A percentile compares a stretch with the other conserved stretches of the same genome.
These are phyloP conservation scores for Oligia strigilis DNA, from an alignment of 2,888 invertebrate genomes.

Conservation along the genomic window DNA sequence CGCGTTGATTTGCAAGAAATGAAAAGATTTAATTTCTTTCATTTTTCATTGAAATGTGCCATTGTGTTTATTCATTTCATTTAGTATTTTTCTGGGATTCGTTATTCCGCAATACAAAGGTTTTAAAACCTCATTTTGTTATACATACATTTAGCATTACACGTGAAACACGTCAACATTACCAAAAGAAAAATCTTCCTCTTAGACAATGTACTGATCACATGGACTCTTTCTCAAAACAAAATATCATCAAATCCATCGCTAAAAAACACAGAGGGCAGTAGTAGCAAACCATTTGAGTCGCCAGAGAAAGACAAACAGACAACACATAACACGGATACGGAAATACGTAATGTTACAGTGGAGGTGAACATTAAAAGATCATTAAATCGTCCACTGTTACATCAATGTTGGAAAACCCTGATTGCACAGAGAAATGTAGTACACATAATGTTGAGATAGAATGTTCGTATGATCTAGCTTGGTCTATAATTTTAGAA, in stretches of 20 bases:
- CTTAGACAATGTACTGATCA: background rate
- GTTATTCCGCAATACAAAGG: background rate
- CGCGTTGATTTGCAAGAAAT: background rate
- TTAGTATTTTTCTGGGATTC: background rate
- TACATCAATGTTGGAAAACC: slow-evolving; percentile 45
- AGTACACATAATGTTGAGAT: slow-evolving; percentile 30
- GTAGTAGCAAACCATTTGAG: background rate
- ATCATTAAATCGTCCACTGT: slow-evolving; percentile 47
- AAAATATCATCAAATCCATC: background rate
- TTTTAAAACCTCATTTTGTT: background rate
- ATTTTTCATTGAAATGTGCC: background rate
- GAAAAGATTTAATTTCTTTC: background rate
- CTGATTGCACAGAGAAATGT: slow-evolving; percentile 40
- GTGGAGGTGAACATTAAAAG: slow-evolving; percentile 47
- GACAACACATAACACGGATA: slow-evolving; percentile 40
- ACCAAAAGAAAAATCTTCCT: background rate
- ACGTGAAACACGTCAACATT: background rate
- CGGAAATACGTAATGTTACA: slow-evolving; percentile 43
- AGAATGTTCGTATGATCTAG: slow-evolving; percentile 6
- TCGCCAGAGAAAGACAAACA: slow-evolving; percentile 3
- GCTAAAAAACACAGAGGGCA: background rate
- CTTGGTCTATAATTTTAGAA: slow-evolving; percentile 20
- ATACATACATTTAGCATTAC: background rate
- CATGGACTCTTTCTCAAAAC: background rate
- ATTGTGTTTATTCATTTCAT: background rate